Base-by-base conservation (phyloP, 2,113 vertebrate genomes). In the Rhinolophus sinicus region DNA sequence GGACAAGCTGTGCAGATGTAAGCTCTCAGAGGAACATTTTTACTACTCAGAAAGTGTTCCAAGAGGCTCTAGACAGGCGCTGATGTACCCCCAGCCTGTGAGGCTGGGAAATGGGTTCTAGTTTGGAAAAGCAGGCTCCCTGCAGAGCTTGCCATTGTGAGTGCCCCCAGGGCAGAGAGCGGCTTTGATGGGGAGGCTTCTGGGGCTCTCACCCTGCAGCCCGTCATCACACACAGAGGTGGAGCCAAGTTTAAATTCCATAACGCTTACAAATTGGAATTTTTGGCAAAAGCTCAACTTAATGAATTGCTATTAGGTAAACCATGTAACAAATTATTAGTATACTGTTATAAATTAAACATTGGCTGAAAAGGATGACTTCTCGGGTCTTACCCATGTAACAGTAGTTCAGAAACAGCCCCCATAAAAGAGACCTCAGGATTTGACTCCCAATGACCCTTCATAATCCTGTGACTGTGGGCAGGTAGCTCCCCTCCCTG, bases 281-380 rank as follows among this genome's bases (percentile, higher is more conserved):
- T 60, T 94, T 90, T 44, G 73, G 35, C 95, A 93, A 82, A 92
- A 96, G 22, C 73, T 73, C 80, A 77, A 83, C n/a, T 80, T 64
- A 64, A 44, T 77, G 73, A 93, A 69, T 80, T 65, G 14, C 18
- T 58, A 11, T 94, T 62, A 75, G 86, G 72, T 67, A 73, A 90
- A 76, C 35, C 11, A 18, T n/a, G 11, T 60, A 72, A 80, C 65
- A 87, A 83, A 72, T 81, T 87, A 65, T 93, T 73, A 69, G 64
- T 38, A 14, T 47, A 69, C 67, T 26, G 33, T 78, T 83, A 54
- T 38, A 88, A 93, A 80, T 84, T 81, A 94, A 62, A 60, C 24
- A 16, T 58, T 87, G 62, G 50, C 15, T 38, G 40, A 10, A 83
- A 83, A 80, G 35, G 80, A n/a, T 78, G n/a, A 18, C 28, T 67